Base-by-base conservation (phyloP, 2,888 invertebrate genomes). In the Lasius platythorax region DNA sequence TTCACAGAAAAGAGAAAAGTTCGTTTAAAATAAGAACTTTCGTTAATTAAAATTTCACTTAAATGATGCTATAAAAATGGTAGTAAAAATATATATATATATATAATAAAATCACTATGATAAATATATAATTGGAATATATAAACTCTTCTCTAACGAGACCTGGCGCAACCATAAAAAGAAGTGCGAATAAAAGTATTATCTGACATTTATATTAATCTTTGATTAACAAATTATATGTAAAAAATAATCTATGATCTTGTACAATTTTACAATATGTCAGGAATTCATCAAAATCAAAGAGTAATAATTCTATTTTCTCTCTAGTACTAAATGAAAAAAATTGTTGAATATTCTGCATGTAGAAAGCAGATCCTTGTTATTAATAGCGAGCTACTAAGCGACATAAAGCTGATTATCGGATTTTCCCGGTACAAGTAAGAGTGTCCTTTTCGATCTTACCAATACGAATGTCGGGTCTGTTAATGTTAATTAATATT, bases 401-500 rank as follows among this genome's bases (percentile, higher is more conserved):
- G 40, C 53, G 40, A 15, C 12, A 53, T 37, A 4, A 76, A 76
- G 53, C 18, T 6, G 53, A 53, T 78, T 68, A 78, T 68, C n/a
- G 70, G 70, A 78, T 78, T 78, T 68, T 78, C 40, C 15, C 15
- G 67, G 28, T 40, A 23, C n/a, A 37, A 12, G 12, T 23, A 67
- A 12, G n/a, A 40, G 28, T 23, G 53, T 67, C 50, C 67, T 76
- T 18, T 18, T 50, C 33, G 15, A 76, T 66, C 12, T 78, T 56
- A 76, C 53, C 28, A 12, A 76, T 76, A n/a, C 28, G 9, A 18
- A 67, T 18, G 15, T 15, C 53, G 12, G 1, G 28, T 11, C 28
- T 28, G 15, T 67, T 76, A 64, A 37, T 30, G 9, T 64, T 63
- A 64, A 76, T 76, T 76, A 67, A 67, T 67, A 18, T 37, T 23